Conservation (phyloP, 2,113 vertebrate genomes). For the Melospiza melodia region DNA sequence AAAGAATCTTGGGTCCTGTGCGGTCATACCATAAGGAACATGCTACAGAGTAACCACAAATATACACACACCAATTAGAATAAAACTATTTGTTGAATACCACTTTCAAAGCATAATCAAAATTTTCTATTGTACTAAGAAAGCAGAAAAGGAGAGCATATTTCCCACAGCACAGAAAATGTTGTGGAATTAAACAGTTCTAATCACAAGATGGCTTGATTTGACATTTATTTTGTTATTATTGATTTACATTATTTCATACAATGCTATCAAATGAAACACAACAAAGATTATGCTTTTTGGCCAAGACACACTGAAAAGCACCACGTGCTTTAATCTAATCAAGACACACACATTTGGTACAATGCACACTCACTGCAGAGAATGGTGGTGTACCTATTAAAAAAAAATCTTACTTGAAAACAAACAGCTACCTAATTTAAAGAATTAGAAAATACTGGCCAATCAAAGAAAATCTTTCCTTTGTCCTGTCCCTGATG, state of each 20-base stretch:
- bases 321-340: background rate
- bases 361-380: background rate
- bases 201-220: background rate
- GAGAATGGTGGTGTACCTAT: background rate
- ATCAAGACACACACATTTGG: background rate
- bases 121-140: background rate
- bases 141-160: background rate
- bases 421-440: background rate
- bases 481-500: background rate
- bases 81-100: background rate
- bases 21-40: background rate
- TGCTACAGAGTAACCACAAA: background rate
- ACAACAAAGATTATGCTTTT: background rate
- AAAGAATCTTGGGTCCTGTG: background rate
- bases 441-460: background rate
- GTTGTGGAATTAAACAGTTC: background rate
- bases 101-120: background rate
- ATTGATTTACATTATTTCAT: background rate
- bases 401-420: background rate
- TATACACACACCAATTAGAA: background rate
- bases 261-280: background rate
- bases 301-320: background rate
- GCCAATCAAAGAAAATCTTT: background rate
- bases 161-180: background rate
- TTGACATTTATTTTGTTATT: background rate